These are phyloP conservation scores for Trinorchestia longiramus DNA, from an alignment of 1,140 invertebrate genomes.

Conservation along the genomic window DNA sequence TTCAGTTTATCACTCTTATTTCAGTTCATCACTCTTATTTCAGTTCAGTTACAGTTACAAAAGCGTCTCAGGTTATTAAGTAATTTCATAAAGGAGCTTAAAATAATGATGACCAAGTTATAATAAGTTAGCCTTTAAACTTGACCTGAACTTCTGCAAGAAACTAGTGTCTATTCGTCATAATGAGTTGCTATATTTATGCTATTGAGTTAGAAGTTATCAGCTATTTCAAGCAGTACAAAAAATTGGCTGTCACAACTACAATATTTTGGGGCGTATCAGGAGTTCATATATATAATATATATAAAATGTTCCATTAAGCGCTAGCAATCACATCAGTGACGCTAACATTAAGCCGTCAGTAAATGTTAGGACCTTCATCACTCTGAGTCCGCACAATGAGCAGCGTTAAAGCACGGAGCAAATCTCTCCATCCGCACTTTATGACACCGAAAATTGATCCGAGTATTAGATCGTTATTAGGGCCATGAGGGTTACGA, in stretches of 20 bases:
- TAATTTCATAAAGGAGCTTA: no score
- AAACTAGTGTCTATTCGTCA: background rate
- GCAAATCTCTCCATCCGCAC: slow-evolving; percentile 52
- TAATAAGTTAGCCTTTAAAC: no score
- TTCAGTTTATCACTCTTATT: no score
- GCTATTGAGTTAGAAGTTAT: background rate
- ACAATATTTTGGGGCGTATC: background rate
- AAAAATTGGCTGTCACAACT: background rate
- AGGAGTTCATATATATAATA: background rate
- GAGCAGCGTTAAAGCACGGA: background rate
- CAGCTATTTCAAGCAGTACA: background rate
- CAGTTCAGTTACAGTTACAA: no score
- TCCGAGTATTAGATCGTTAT: slow-evolving; percentile 52
- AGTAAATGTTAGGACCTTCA: slow-evolving; percentile 24
- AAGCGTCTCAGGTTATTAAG: no score
- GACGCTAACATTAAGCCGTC: slow-evolving; percentile 22
- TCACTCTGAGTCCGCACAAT: background rate
- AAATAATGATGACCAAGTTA: no score
- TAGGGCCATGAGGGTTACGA: slow-evolving; percentile 51
- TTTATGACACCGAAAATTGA: slow-evolving; percentile 55
- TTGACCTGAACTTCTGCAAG: background rate
- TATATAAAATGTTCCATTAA: slow-evolving; percentile 24
- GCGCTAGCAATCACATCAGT: background rate
- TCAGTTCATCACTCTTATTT: no score
- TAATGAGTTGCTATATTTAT: background rate